Evolutionary conservation across 2,113 vertebrate genomes (phyloP).

Genomic region (Ariopsis seemanni): DNA sequence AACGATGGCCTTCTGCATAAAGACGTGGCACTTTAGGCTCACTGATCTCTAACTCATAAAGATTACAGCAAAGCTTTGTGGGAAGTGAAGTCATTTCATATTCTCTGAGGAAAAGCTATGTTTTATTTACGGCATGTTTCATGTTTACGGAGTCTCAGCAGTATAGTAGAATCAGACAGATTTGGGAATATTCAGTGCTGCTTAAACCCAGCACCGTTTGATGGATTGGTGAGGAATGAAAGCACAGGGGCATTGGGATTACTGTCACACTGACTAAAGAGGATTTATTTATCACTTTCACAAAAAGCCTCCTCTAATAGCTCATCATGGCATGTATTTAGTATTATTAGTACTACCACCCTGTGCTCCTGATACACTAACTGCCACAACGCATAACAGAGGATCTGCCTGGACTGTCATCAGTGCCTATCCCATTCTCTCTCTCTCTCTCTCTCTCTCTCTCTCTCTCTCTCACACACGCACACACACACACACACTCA

Average conservation of each 20-base stretch:
- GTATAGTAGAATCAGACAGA: conserved; percentile 32
- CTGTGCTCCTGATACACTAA: conserved; percentile 48
- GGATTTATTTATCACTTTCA: conserved; percentile 61
- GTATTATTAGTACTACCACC: conserved; percentile 52
- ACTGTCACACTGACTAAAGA: conserved; percentile 57
- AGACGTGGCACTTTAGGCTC: conserved; percentile 49
- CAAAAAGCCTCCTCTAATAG: conserved; percentile 57
- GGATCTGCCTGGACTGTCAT: conserved; percentile 46
- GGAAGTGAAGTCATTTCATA: conserved; percentile 48
- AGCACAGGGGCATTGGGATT: conserved; percentile 57
- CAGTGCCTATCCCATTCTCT: conserved; percentile 25
- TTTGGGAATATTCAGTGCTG: conserved; percentile 52
- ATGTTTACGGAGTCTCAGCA: conserved; percentile 51
- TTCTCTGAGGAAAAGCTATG: conserved; percentile 53
- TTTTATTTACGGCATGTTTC: conserved; percentile 55
- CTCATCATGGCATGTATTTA: conserved; percentile 56
- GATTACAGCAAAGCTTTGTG: conserved; percentile 53
- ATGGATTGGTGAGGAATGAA: conserved; percentile 56
- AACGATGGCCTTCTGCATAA: conserved; percentile 49
- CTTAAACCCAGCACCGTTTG: conserved; percentile 50
- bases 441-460: conserved; percentile 24
- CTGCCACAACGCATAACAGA: conserved; percentile 52
- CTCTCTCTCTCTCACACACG: not conserved
- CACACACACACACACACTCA: not conserved
- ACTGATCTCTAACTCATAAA: conserved; percentile 54